Evolutionary conservation across 2,797 vertebrate genomes (phyloP).

Genomic region (Erethizon dorsatum): DNA sequence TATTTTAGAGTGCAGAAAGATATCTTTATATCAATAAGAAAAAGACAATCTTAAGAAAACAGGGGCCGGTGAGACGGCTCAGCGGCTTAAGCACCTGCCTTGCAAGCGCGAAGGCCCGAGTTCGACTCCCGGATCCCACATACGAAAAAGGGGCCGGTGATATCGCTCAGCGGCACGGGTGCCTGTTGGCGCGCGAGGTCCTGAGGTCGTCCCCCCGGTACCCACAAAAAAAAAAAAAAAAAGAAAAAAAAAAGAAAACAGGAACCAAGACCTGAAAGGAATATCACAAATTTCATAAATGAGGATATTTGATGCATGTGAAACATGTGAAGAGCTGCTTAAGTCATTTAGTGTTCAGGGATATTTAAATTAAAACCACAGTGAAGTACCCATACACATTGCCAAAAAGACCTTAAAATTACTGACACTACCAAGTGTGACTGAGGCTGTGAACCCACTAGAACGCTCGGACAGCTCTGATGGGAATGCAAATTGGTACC

Average conservation of each 20-base stretch:
- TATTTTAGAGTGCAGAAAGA: not conserved
- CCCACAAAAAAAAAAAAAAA: no score
- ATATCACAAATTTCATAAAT: not conserved
- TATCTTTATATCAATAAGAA: not conserved
- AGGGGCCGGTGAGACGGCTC: no score
- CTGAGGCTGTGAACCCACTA: not conserved
- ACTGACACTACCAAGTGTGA: not conserved
- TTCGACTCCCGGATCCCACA: no score
- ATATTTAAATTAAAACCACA: constrained; percentile 7
- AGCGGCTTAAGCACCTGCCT: no score
- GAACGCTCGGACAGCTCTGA: not conserved
- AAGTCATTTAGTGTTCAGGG: not conserved
- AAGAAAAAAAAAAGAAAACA: not conserved
- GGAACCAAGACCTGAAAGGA: not conserved
- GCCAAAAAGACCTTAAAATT: not conserved
- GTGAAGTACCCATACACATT: not conserved
- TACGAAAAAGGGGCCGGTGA: no score
- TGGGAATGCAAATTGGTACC: not conserved
- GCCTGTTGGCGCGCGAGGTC: no score
- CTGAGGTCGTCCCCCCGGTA: no score
- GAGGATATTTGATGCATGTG: not conserved
- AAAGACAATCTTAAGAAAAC: not conserved
- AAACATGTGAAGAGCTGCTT: not conserved
- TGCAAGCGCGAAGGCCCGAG: no score
- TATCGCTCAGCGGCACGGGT: no score